Evolutionary conservation across 2,113 vertebrate species (phyloP).

Genomic region (Macrotis lagotis): DNA sequence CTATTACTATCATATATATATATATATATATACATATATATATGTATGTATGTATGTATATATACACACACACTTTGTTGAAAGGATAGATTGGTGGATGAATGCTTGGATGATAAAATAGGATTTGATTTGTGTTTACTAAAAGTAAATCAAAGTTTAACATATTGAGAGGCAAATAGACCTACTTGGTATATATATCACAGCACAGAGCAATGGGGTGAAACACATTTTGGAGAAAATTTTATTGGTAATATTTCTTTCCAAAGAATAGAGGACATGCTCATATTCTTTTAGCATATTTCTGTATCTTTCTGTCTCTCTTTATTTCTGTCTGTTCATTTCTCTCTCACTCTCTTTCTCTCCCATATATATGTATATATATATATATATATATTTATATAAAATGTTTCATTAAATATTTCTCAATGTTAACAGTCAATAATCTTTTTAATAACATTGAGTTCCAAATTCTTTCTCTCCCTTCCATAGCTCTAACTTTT

Average conservation of each 20-base stretch:
- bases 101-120: background rate
- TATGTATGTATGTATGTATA: background rate
- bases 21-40: background rate
- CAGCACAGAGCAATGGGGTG: too few species aligned
- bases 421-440: background rate
- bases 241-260: too few species aligned
- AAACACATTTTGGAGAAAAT: too few species aligned
- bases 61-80: background rate
- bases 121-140: background rate
- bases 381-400: background rate
- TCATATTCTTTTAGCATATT: too few species aligned
- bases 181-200: too few species aligned
- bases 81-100: background rate
- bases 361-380: too few species aligned
- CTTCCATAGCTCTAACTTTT: background rate
- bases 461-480: background rate
- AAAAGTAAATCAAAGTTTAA: background rate
- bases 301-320: too few species aligned
- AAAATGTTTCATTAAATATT: background rate
- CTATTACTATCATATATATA: background rate
- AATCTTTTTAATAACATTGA: background rate
- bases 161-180: background rate
- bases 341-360: too few species aligned
- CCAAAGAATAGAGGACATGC: too few species aligned
- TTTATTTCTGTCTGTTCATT: too few species aligned